phyloP scores from a whole-genome alignment of 2,113 vertebrate species.

The Pedionomus torquatus region DNA sequence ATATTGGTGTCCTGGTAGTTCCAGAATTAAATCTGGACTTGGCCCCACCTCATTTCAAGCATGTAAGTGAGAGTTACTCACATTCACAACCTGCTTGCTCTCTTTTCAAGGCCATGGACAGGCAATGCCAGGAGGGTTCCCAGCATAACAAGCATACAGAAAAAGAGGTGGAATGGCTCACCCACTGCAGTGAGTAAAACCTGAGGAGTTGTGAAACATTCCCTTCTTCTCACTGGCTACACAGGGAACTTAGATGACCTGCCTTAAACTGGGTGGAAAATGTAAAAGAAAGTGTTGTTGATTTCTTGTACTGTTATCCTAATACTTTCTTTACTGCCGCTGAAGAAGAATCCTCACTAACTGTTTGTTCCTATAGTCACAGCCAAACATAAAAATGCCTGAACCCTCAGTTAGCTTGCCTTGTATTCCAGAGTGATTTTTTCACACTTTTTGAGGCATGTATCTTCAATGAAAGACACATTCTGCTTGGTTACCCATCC shows the following conservation, averaged over 20 bases:
- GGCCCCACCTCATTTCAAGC: background rate
- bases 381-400: background rate
- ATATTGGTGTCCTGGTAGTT: background rate
- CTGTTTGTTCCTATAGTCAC: background rate
- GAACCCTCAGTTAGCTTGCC: background rate
- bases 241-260: background rate
- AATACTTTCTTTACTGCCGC: background rate
- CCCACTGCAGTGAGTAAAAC: background rate
- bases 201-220: background rate
- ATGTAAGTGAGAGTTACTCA: background rate
- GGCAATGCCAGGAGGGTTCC: background rate
- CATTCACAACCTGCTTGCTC: background rate
- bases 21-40: background rate
- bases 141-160: background rate
- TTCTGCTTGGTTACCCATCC: constrained; percentile 48
- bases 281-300: background rate
- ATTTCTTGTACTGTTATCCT: background rate
- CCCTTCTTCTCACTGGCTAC: background rate
- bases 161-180: background rate
- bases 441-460: constrained; percentile 30
- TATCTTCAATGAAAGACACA: constrained; percentile 10
- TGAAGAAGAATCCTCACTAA: background rate
- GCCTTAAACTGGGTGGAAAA: background rate
- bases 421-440: background rate
- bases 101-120: background rate